These are phyloP conservation scores for Pterophyllum scalare DNA, from an alignment of 2,113 vertebrate genomes.

Conservation along the genomic window DNA sequence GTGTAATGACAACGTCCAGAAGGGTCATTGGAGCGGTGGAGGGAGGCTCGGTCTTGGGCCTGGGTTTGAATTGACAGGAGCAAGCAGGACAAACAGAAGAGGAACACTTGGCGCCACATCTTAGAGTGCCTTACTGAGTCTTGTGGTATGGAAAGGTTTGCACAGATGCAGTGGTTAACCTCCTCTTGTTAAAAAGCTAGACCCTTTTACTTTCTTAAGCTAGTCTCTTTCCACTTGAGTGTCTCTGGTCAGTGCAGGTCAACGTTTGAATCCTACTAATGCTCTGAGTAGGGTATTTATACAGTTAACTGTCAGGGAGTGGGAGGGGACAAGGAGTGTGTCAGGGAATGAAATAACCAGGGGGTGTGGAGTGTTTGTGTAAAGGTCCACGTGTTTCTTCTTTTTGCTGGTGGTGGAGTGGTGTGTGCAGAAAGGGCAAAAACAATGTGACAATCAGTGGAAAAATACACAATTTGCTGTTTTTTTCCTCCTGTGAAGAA, in stretches of 20 bases:
- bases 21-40: constrained; percentile 43
- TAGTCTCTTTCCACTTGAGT: background rate
- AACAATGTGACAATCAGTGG: constrained; percentile 33
- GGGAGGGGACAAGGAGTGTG: constrained; percentile 62
- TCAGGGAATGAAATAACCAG: constrained; percentile 35
- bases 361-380: constrained; percentile 35
- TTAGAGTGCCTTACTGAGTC: background rate
- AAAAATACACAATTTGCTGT: constrained; percentile 29
- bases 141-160: background rate
- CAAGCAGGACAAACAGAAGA: constrained; percentile 50
- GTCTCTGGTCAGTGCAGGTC: constrained; percentile 34
- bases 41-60: constrained; percentile 44
- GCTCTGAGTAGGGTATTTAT: constrained; percentile 68
- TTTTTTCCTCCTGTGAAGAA: constrained; percentile 43
- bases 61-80: constrained; percentile 20
- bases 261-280: constrained; percentile 49
- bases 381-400: constrained; percentile 35
- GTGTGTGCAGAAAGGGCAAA: constrained; percentile 4
- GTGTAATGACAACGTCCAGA: constrained; percentile 69
- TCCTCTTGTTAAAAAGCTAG: background rate
- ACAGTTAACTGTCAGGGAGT: constrained; percentile 47
- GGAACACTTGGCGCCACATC: constrained; percentile 59
- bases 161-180: background rate
- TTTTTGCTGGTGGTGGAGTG: constrained; percentile 4
- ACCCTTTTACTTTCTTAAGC: background rate